Evolutionary conservation across 2,797 vertebrate genomes (phyloP).

Genomic region (Manis javanica): DNA sequence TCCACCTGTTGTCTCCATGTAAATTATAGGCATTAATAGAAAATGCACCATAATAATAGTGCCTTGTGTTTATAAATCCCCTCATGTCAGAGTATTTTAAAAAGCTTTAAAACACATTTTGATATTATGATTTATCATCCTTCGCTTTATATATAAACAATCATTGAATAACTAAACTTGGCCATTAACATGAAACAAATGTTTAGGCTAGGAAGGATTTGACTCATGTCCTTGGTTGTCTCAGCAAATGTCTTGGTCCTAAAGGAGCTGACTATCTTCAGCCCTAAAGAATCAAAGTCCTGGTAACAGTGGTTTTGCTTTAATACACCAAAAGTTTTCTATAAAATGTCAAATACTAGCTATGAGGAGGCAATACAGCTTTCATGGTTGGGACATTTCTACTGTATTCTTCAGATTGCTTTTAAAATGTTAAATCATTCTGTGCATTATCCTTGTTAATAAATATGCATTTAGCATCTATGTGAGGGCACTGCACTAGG

Average conservation of each 20-base stretch:
- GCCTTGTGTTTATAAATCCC: not conserved
- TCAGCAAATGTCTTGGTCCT: not conserved
- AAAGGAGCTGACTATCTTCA: not conserved
- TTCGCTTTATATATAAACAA: not conserved
- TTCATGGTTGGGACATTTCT: not conserved
- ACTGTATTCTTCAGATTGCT: not conserved
- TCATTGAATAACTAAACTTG: not conserved
- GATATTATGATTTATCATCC: not conserved
- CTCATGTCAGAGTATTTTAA: not conserved
- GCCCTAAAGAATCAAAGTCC: not conserved
- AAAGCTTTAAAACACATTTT: not conserved
- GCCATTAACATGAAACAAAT: not conserved
- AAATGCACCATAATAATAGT: not conserved
- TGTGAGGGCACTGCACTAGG: not conserved
- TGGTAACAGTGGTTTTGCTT: not conserved
- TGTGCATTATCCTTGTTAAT: not conserved
- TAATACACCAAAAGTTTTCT: not conserved
- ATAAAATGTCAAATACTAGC: not conserved
- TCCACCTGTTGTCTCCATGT: not conserved
- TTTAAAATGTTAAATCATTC: not conserved
- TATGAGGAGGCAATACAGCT: not conserved
- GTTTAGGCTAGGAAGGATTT: not conserved
- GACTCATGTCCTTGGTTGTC: not conserved
- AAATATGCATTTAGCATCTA: not conserved
- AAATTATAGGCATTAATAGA: not conserved